Evolutionary conservation across 2,113 vertebrate species (phyloP).

Genomic region (Nymphicus hollandicus): DNA sequence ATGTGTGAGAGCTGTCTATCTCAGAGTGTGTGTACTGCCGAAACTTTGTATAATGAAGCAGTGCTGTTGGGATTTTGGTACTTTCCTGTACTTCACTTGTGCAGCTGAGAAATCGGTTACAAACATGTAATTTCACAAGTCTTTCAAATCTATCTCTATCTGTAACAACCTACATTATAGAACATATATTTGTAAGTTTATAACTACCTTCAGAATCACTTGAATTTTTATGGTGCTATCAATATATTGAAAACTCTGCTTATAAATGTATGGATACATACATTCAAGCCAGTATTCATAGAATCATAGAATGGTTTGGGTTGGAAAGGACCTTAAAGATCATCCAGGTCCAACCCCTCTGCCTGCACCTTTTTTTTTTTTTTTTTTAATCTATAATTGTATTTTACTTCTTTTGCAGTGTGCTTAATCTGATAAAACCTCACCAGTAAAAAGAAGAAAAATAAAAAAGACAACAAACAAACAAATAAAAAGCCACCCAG

Average conservation of each 20-base stretch:
- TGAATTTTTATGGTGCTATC: slow-evolving; percentile 78
- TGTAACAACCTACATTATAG: slow-evolving; percentile 5
- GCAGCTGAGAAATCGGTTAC: background rate
- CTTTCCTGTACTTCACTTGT: slow-evolving; percentile 11
- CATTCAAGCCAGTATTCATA: slow-evolving; percentile 12
- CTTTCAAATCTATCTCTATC: slow-evolving; percentile 15
- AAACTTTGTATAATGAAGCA: background rate
- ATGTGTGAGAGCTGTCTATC: slow-evolving; percentile 69
- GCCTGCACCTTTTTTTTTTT: background rate
- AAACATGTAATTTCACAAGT: background rate
- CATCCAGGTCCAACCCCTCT: background rate
- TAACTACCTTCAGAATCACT: slow-evolving; percentile 66
- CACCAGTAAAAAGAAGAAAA: background rate
- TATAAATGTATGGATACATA: background rate
- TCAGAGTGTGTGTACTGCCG: slow-evolving; percentile 60
- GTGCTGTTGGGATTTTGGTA: background rate
- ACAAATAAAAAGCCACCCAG: background rate
- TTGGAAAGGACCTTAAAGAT: background rate
- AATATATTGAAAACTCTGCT: slow-evolving; percentile 26
- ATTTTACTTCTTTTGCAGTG: slow-evolving; percentile 56
- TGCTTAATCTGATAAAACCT: slow-evolving; percentile 55
- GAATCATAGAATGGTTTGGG: background rate
- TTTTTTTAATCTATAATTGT: background rate
- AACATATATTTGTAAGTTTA: slow-evolving; percentile 37
- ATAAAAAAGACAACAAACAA: background rate